These are phyloP conservation scores for Acrocephalus scirpaceus DNA, from an alignment of 2,797 vertebrate species.

Conservation along the genomic window DNA sequence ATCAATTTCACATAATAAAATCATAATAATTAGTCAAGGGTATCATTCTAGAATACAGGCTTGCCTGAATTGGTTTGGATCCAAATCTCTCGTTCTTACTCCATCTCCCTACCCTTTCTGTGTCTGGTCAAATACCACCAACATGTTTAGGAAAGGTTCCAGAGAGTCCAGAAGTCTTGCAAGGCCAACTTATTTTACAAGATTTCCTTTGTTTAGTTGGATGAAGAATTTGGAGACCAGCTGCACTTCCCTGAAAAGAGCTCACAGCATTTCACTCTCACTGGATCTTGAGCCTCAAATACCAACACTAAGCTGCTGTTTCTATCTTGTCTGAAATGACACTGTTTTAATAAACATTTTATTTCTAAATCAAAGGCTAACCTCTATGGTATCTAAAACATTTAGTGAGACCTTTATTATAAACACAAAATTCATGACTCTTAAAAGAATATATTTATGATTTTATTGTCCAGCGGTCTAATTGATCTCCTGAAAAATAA, in stretches of 20 bases:
- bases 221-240: not conserved
- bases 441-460: not conserved
- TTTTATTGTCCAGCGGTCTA: not conserved
- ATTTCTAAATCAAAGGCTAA: not conserved
- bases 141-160: not conserved
- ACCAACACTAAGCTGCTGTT: not conserved
- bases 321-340: not conserved
- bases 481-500: not conserved
- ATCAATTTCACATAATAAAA: slow-evolving; percentile 21
- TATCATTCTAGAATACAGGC: not conserved
- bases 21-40: not conserved
- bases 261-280: not conserved
- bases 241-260: not conserved
- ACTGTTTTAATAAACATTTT: not conserved
- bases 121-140: not conserved
- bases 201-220: not conserved
- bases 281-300: not conserved
- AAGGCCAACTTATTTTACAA: not conserved
- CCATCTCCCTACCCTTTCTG: not conserved
- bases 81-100: not conserved
- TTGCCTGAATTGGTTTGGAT: not conserved
- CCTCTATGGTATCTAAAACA: not conserved
- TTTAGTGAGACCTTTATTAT: not conserved
- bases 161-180: not conserved
- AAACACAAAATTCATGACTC: not conserved